These are phyloP conservation scores for Ormyrus labotus DNA, from an alignment of 2,888 invertebrate species.

Conservation along the genomic window DNA sequence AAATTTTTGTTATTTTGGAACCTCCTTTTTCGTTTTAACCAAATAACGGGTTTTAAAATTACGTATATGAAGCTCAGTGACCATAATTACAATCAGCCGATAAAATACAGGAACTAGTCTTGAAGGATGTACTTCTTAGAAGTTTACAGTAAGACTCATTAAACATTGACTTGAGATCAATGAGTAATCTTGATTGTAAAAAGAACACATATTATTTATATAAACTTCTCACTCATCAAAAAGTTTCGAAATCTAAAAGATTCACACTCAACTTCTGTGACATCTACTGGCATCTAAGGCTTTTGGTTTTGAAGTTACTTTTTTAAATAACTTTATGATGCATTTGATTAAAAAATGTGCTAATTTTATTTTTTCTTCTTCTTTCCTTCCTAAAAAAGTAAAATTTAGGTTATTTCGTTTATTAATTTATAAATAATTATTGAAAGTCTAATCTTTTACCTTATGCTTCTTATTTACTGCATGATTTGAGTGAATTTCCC, in stretches of 20 bases:
- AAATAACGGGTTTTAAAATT: conserved; percentile 8
- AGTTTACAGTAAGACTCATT: conserved; percentile 7
- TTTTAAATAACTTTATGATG: conserved; percentile 14
- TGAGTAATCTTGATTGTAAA: conserved; percentile 42
- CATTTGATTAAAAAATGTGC: conserved; percentile 13
- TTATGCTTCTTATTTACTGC: conserved; percentile 41
- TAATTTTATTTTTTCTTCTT: conserved; percentile 44
- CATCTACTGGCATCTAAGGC: conserved; percentile 41
- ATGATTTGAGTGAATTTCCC: conserved; percentile 15
- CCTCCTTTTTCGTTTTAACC: conserved; percentile 21
- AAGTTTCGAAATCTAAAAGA: conserved; percentile 42
- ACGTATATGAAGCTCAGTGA: neutral
- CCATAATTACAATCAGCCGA: conserved; percentile 20
- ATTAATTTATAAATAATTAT: conserved; percentile 8
- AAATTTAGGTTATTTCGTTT: neutral
- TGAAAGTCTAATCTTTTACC: conserved; percentile 31
- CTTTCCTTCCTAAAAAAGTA: conserved; percentile 36
- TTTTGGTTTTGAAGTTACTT: conserved; percentile 31
- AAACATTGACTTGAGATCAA: conserved; percentile 47
- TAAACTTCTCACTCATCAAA: conserved; percentile 43
- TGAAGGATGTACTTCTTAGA: conserved; percentile 30
- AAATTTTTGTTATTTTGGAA: neutral
- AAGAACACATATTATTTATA: conserved; percentile 41
- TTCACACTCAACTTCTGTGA: conserved; percentile 32
- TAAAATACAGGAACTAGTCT: conserved; percentile 46